Conservation (phyloP, 2,113 vertebrate species). For the Piliocolobus tephrosceles region DNA sequence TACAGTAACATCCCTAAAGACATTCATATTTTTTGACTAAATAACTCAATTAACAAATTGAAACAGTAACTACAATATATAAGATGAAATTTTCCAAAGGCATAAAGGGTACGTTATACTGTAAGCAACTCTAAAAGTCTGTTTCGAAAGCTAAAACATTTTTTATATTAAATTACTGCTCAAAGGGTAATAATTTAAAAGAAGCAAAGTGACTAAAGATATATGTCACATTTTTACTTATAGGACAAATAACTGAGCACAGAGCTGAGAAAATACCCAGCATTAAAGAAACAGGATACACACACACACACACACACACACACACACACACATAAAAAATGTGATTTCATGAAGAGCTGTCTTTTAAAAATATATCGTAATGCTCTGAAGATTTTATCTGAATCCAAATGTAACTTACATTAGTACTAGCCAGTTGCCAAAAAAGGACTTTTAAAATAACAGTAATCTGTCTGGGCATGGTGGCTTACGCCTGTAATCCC, state of each 20-base stretch:
- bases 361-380: not conserved
- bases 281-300: not conserved
- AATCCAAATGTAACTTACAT: not conserved
- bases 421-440: not conserved
- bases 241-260: not conserved
- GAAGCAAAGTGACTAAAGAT: not conserved
- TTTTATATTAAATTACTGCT: not conserved
- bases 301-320: accelerated
- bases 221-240: not conserved
- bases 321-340: too few relatives aligned
- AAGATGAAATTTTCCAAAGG: not conserved
- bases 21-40: not conserved
- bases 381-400: not conserved
- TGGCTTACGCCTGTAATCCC: too few relatives aligned
- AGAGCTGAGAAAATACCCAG: not conserved
- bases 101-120: not conserved
- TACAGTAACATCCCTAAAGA: not conserved
- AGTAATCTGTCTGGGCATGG: not conserved
- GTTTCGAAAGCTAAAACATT: not conserved
- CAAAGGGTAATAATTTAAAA: not conserved
- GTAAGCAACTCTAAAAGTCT: not conserved
- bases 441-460: not conserved
- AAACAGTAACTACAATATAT: not conserved
- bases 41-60: not conserved
- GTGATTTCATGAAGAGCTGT: not conserved